Evolutionary conservation across 2,888 invertebrate species (phyloP).

Genomic region (Apamea anceps): DNA sequence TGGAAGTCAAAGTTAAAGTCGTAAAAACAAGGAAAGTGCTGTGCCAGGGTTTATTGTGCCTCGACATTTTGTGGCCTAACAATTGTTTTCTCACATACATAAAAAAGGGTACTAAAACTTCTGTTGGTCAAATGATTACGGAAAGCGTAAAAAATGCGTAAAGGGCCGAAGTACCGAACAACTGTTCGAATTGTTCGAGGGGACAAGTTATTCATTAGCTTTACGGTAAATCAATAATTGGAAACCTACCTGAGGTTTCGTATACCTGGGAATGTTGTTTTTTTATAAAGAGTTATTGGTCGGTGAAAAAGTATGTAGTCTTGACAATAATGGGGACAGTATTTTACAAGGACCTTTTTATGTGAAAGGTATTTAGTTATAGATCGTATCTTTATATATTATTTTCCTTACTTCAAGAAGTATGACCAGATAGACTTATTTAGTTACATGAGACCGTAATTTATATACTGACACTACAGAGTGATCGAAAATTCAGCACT

Average conservation of each 20-base stretch:
- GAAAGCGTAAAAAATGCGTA: constrained; percentile 69
- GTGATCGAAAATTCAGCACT: background rate
- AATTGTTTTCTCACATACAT: constrained; percentile 86
- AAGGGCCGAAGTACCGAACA: constrained; percentile 51
- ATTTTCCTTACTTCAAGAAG: background rate
- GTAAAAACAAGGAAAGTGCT: constrained; percentile 70
- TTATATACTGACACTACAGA: background rate
- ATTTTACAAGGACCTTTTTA: constrained; percentile 28
- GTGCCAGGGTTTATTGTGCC: constrained; percentile 69
- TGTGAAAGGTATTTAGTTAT: constrained; percentile 24
- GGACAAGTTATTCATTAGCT: constrained; percentile 54
- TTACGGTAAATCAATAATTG: constrained; percentile 53
- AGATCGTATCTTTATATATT: constrained; percentile 14
- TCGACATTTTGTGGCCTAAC: constrained; percentile 79
- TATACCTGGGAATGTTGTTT: constrained; percentile 30
- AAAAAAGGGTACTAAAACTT: constrained; percentile 80
- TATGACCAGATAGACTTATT: background rate
- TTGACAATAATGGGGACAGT: constrained; percentile 21
- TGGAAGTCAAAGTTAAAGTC: constrained; percentile 70
- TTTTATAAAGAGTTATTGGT: constrained; percentile 12
- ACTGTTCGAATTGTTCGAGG: constrained; percentile 45
- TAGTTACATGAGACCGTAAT: background rate
- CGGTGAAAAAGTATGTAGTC: constrained; percentile 16
- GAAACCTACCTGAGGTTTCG: constrained; percentile 51
- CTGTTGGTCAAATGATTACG: constrained; percentile 74